phyloP scores from a whole-genome alignment of 2,888 invertebrate species.

The Acleris laterana region DNA sequence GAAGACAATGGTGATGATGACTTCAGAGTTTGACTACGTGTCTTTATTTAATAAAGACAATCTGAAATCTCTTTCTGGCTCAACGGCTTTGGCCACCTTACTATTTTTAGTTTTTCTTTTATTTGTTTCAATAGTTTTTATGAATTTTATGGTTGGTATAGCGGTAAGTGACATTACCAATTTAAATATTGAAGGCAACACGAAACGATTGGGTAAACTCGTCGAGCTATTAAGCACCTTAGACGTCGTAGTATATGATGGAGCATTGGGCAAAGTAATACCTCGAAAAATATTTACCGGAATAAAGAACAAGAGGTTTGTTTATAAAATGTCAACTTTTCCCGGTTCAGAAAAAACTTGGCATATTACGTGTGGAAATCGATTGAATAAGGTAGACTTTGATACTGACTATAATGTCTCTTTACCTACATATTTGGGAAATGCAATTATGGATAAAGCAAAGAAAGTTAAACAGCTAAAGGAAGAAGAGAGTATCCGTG shows the following conservation, averaged over 20 bases:
- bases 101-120: slow-evolving; percentile 49
- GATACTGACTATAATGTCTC: background rate
- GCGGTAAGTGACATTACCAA: slow-evolving; percentile 65
- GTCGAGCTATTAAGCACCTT: slow-evolving; percentile 55
- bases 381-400: background rate
- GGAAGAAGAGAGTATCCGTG: background rate
- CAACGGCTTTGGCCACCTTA: background rate
- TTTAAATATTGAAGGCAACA: slow-evolving; percentile 62
- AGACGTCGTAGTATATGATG: slow-evolving; percentile 46
- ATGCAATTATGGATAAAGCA: slow-evolving; percentile 5
- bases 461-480: background rate
- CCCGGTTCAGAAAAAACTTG: slow-evolving; percentile 15
- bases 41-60: slow-evolving; percentile 40
- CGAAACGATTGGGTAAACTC: slow-evolving; percentile 59
- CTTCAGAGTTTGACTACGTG: slow-evolving; percentile 62
- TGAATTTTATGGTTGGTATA: slow-evolving; percentile 66
- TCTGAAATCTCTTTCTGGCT: background rate
- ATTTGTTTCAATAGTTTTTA: slow-evolving; percentile 60
- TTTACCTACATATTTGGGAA: background rate
- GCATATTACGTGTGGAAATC: background rate
- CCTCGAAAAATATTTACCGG: background rate
- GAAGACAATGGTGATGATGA: slow-evolving; percentile 66
- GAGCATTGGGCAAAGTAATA: background rate
- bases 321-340: slow-evolving; percentile 5
- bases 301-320: slow-evolving; percentile 1